Percentiles rank a stretch among this genome's conserved stretches.
phyloP scores from a whole-genome alignment of 1,140 invertebrate species.

The Mizuhopecten yessoensis region DNA sequence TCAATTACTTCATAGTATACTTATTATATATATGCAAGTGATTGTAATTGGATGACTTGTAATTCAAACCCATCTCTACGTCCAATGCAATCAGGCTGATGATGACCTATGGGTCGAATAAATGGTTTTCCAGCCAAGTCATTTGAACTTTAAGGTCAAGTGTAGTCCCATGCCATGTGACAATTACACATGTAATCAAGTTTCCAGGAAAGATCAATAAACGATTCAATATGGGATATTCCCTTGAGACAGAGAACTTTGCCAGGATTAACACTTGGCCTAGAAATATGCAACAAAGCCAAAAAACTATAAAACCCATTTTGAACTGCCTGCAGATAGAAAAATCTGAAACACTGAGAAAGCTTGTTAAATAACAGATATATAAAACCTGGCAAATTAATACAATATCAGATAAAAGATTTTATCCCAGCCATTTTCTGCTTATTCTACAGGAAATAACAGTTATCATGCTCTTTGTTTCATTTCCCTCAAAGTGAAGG shows the following conservation, averaged over 20 bases:
- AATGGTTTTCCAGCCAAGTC: conserved; percentile 6
- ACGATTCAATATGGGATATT: not conserved
- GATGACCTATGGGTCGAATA: not conserved
- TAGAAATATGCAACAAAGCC: conserved; percentile 32
- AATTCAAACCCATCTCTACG: not conserved
- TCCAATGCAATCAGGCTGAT: not conserved
- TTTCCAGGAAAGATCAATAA: conserved; percentile 17
- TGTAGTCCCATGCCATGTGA: conserved; percentile 15
- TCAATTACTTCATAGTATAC: too few species aligned
- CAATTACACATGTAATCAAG: not conserved
- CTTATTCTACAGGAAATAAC: conserved; percentile 28
- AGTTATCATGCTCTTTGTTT: not conserved
- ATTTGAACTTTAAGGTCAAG: conserved; percentile 1
- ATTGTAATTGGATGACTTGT: not conserved
- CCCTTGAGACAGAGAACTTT: conserved; percentile 15
- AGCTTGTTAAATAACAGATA: not conserved
- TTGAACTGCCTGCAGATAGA: not conserved
- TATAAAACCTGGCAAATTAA: conserved; percentile 29
- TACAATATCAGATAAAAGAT: not conserved
- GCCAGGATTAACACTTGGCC: conserved; percentile 3
- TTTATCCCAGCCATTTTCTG: not conserved
- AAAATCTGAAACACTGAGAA: not conserved
- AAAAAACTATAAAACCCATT: conserved; percentile 4
- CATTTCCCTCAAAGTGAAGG: not conserved
- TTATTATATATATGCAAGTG: not conserved